Evolutionary conservation across 2,888 invertebrate genomes (phyloP).

Genomic region (Monopis laevigella): DNA sequence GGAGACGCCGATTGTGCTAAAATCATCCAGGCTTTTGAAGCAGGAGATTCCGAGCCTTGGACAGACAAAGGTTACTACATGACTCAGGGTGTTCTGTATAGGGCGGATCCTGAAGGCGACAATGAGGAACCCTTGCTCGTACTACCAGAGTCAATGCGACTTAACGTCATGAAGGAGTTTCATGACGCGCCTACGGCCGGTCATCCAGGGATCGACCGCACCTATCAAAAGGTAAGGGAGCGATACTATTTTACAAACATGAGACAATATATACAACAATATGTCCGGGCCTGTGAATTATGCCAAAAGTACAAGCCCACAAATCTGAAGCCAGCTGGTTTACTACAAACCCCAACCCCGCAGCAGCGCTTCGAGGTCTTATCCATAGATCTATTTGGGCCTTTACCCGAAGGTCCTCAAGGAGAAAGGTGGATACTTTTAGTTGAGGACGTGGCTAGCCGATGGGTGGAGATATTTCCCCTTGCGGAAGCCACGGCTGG

Average conservation of each 20-base stretch:
- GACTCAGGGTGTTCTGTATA: conserved; percentile 11
- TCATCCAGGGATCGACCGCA: conserved; percentile 19
- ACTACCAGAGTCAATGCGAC: conserved; percentile 4
- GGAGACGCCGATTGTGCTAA: conserved; percentile 20
- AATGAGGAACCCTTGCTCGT: conserved; percentile 10
- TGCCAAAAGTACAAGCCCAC: conserved; percentile 27
- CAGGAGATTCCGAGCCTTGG: conserved; percentile 10
- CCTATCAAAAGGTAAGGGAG: conserved; percentile 13
- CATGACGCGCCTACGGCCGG: conserved; percentile 20
- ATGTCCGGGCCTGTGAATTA: conserved; percentile 20
- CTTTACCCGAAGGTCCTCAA: conserved; percentile 19
- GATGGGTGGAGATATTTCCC: conserved; percentile 26
- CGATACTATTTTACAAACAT: conserved; percentile 22
- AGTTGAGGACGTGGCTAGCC: conserved; percentile 20
- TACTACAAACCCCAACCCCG: conserved; percentile 24
- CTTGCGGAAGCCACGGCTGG: conserved; percentile 20
- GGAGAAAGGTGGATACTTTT: conserved; percentile 24
- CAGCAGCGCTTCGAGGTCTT: conserved; percentile 23
- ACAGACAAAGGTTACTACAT: conserved; percentile 12
- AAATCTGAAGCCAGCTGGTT: conserved; percentile 27
- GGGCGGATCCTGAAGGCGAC: conserved; percentile 10
- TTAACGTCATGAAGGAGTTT: conserved; percentile 17
- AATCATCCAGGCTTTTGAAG: conserved; percentile 21
- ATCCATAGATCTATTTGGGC: conserved; percentile 25
- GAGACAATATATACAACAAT: conserved; percentile 18